A percentile compares a stretch with the other conserved stretches of the same genome.
phyloP scores from a whole-genome alignment of 23 tunicate species.

The Styela clava region DNA sequence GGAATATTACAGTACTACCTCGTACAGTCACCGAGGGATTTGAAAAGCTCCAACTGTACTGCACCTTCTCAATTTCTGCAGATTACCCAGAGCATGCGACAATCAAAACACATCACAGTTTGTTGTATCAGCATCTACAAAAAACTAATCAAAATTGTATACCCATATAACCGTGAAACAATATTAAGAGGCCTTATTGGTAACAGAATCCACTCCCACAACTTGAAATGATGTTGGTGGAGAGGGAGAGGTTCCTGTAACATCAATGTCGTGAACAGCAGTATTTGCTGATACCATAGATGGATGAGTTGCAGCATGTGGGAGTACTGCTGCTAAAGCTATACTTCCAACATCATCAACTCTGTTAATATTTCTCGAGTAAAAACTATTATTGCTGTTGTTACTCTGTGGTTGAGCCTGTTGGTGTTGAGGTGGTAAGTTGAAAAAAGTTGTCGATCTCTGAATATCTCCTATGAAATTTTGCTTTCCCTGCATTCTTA shows the following conservation, averaged over 20 bases:
- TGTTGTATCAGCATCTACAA: too few relatives aligned
- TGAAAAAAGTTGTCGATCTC: not conserved
- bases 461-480: not conserved
- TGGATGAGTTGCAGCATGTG: not conserved
- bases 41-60: too few relatives aligned
- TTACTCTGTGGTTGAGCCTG: not conserved
- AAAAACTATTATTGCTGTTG: constrained; percentile 19
- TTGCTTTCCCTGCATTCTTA: not conserved
- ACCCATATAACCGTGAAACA: too few relatives aligned
- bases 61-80: too few relatives aligned
- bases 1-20: too few relatives aligned
- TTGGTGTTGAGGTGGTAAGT: not conserved
- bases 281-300: not conserved
- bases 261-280: not conserved
- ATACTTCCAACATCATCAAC: not conserved
- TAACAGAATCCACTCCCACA: not conserved
- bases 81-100: too few relatives aligned
- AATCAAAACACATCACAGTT: too few relatives aligned
- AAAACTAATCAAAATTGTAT: too few relatives aligned
- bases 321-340: not conserved
- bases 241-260: not conserved
- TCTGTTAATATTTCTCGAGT: constrained; percentile 14
- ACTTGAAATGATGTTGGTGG: not conserved
- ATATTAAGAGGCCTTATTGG: not conserved
- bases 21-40: too few relatives aligned